Base-by-base conservation (phyloP, 2,797 vertebrate species). In the Smutsia gigantea region DNA sequence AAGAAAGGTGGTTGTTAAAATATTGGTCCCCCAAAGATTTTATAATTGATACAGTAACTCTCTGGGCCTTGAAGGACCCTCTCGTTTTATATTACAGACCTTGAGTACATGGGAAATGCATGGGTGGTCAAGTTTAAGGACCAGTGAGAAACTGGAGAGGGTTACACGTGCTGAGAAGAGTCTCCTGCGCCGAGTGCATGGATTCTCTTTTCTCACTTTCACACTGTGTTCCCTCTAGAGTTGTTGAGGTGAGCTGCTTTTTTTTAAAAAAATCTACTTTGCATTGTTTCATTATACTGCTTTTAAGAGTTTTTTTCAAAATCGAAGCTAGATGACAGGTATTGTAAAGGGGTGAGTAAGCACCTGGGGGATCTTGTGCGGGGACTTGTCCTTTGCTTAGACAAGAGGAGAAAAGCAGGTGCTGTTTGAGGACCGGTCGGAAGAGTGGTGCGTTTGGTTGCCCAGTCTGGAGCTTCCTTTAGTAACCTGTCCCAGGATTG, bases 301-400 rank as follows among this genome's bases (percentile, higher is more conserved):
- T 63, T 86, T 82, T 71, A 71, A 69, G 68, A 90, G 63, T 69
- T 93, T 77, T 68, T 18, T 64, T 78, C 21, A 82, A 64, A 90
- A 84, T 95, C 7, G 14, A 23, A 95, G 49, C 90, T 68, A 63
- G 29, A 39, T 57, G 51, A 23, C 49, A 66, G 66, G 29, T 71
- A 51, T 88, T 77, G 4, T 82, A 39, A 69, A 90, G 11, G 42
- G 71, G 57, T 13, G 8, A 57, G 55, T 37, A 92, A 85, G 77
- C 42, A 46, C 31, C 7, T 2, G 17, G 17, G 2, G 6, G 21
- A 55, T 37, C 37, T 31, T 15, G 29, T 1, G 4, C 69, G 87
- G 71, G 55, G 17, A 87, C 42, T 63, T 82, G n/a, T 46, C 79
- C 77, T 93, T 13, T 49, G 49, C 63, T 46, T 18, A 37, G 29